Percentiles rank a stretch among this genome's conserved stretches.
These are phyloP conservation scores for Microtus ochrogaster DNA, from an alignment of 2,113 vertebrate genomes.

Conservation along the genomic window DNA sequence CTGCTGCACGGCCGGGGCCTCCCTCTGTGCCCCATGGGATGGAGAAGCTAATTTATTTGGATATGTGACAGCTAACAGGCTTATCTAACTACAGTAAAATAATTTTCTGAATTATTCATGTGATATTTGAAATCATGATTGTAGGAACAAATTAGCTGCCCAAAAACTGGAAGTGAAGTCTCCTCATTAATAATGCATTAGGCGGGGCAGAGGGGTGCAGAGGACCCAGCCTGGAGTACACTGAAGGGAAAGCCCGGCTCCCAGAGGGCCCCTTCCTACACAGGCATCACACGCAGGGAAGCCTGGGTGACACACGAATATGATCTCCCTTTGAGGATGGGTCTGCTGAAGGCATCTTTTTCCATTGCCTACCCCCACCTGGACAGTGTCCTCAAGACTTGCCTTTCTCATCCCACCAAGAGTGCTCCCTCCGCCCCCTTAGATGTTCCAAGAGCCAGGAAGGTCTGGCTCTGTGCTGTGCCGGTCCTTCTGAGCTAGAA, in stretches of 20 bases:
- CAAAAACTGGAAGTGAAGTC: constrained; percentile 77
- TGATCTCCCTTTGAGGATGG: not conserved
- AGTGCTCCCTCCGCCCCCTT: not conserved
- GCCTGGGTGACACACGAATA: rapidly evolving
- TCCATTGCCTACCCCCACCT: not conserved
- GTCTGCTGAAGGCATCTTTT: not conserved
- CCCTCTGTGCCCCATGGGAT: constrained; percentile 26
- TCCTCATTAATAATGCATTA: constrained; percentile 82
- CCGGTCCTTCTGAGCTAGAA: not conserved
- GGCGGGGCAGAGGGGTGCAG: constrained; percentile 30
- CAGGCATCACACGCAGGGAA: too few relatives aligned
- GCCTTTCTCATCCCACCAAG: not conserved
- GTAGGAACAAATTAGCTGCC: constrained; percentile 86
- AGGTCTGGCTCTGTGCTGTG: not conserved
- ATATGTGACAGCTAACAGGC: constrained; percentile 82
- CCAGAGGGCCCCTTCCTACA: not conserved
- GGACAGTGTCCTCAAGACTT: not conserved
- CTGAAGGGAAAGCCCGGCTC: not conserved
- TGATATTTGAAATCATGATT: constrained; percentile 87
- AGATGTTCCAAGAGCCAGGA: not conserved
- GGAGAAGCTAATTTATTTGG: constrained; percentile 83
- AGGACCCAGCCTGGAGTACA: not conserved
- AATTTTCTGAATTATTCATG: constrained; percentile 88
- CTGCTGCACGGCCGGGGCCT: not conserved
- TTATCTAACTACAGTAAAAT: constrained; percentile 87